Evolutionary conservation across 2,888 invertebrate genomes (phyloP).

Genomic region (Cremastobaeus sp.): DNA sequence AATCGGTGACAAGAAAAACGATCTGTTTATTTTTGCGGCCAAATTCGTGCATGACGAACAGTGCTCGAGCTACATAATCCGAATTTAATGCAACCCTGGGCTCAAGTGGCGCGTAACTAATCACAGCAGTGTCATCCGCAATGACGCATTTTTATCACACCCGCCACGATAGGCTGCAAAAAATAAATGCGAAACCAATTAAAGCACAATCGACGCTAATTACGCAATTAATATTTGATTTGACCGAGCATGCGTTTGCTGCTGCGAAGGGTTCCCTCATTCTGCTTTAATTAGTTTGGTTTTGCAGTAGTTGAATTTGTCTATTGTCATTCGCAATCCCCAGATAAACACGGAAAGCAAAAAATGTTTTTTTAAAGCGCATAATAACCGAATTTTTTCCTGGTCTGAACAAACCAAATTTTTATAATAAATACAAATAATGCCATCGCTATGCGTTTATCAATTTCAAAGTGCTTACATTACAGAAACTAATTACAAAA

Average conservation of each 20-base stretch:
- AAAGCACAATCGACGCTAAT: slow-evolving; percentile 75
- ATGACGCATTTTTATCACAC: slow-evolving; percentile 48
- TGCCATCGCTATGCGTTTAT: too few relatives aligned
- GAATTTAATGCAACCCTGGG: slow-evolving; percentile 53
- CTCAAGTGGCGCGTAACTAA: slow-evolving; percentile 56
- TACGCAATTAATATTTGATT: slow-evolving; percentile 76
- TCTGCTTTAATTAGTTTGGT: slow-evolving; percentile 74
- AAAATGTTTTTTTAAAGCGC: slow-evolving; percentile 13
- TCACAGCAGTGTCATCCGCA: slow-evolving; percentile 54
- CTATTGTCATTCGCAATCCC: slow-evolving; percentile 38
- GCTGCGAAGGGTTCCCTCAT: slow-evolving; percentile 63
- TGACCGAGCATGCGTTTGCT: slow-evolving; percentile 60
- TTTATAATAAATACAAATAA: too few relatives aligned
- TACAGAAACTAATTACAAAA: too few relatives aligned
- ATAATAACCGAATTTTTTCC: too few relatives aligned
- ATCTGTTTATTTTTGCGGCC: slow-evolving; percentile 21
- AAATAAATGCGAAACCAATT: slow-evolving; percentile 68
- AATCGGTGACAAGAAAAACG: slow-evolving; percentile 8
- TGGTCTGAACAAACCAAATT: too few relatives aligned
- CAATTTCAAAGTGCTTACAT: too few relatives aligned
- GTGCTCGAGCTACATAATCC: slow-evolving; percentile 31
- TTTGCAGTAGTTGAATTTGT: slow-evolving; percentile 69
- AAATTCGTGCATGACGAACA: slow-evolving; percentile 19
- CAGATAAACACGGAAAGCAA: slow-evolving; percentile 6
- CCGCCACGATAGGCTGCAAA: slow-evolving; percentile 23